Evolutionary conservation across 2,113 vertebrate species (phyloP).

Genomic region (Cranoglanis bouderius): DNA sequence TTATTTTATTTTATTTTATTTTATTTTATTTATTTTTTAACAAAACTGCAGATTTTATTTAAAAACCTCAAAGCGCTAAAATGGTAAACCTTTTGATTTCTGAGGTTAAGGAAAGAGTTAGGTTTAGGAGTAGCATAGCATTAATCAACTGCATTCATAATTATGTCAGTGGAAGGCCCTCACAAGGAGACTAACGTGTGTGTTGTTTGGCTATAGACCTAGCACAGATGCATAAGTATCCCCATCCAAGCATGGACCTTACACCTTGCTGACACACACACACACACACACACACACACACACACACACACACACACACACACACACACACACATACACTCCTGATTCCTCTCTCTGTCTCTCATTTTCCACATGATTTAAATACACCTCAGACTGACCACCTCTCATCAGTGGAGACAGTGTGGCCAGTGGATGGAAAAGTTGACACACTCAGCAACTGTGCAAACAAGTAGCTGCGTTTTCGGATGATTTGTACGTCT

Average conservation of each 20-base stretch:
- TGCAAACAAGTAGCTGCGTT: conserved; percentile 39
- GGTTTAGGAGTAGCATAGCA: not conserved
- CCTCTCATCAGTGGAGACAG: conserved; percentile 36
- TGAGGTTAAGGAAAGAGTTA: not conserved
- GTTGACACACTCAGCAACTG: conserved; percentile 41
- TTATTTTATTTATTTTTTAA: no score
- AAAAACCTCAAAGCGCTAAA: no score
- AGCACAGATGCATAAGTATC: conserved; percentile 14
- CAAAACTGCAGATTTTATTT: no score
- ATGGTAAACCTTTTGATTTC: no score
- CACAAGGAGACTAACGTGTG: not conserved
- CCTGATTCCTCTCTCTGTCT: not conserved
- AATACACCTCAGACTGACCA: conserved; percentile 45
- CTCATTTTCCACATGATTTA: conserved; percentile 37
- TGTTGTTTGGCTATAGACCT: conserved; percentile 8
- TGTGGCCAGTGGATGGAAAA: conserved; percentile 45
- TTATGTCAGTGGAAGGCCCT: not conserved
- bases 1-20: no score
- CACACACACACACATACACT: conserved; percentile 10
- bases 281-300: conserved; percentile 24
- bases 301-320: conserved; percentile 54
- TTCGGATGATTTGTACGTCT: conserved; percentile 18
- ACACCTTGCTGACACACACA: conserved; percentile 49
- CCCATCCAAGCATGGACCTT: conserved; percentile 29
- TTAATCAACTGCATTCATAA: not conserved